These are phyloP conservation scores for Perizoma affinitatum DNA, from an alignment of 2,888 invertebrate species.

Conservation along the genomic window DNA sequence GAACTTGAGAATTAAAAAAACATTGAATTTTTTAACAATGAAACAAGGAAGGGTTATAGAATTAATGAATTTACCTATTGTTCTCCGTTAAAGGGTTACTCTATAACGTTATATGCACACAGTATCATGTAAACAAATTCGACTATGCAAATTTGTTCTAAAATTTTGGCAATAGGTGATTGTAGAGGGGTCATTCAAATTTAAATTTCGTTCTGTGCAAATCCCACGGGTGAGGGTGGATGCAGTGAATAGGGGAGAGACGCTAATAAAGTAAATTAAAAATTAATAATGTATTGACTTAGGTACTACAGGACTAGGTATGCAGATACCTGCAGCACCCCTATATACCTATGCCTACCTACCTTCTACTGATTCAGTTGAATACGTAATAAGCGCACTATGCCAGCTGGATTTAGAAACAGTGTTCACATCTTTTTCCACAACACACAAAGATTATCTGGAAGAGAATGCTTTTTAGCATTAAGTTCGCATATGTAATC, in stretches of 20 bases:
- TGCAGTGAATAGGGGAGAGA: constrained; percentile 64
- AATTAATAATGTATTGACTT: constrained; percentile 83
- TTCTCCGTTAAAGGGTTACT: constrained; percentile 32
- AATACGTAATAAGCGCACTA: too few relatives aligned
- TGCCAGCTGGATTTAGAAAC: too few relatives aligned
- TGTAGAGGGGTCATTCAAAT: constrained; percentile 75
- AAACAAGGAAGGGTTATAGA: not conserved
- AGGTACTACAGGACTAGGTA: constrained; percentile 75
- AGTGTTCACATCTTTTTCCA: too few relatives aligned
- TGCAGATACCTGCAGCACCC: constrained; percentile 61
- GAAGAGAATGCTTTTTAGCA: too few relatives aligned
- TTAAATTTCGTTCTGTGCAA: constrained; percentile 78
- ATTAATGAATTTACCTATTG: constrained; percentile 31
- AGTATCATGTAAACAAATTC: constrained; percentile 39
- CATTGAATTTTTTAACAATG: too few relatives aligned
- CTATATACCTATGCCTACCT: constrained; percentile 48
- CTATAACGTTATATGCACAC: constrained; percentile 25
- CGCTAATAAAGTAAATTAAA: constrained; percentile 84
- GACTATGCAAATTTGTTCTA: constrained; percentile 49
- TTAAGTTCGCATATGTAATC: too few relatives aligned
- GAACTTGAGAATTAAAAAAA: too few relatives aligned
- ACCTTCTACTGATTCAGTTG: too few relatives aligned
- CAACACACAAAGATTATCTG: too few relatives aligned
- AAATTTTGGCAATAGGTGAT: constrained; percentile 63
- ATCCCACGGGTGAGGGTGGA: constrained; percentile 70